Evolutionary conservation across 2,113 vertebrate genomes (phyloP).

Genomic region (Forbesichthys papilliferus): DNA sequence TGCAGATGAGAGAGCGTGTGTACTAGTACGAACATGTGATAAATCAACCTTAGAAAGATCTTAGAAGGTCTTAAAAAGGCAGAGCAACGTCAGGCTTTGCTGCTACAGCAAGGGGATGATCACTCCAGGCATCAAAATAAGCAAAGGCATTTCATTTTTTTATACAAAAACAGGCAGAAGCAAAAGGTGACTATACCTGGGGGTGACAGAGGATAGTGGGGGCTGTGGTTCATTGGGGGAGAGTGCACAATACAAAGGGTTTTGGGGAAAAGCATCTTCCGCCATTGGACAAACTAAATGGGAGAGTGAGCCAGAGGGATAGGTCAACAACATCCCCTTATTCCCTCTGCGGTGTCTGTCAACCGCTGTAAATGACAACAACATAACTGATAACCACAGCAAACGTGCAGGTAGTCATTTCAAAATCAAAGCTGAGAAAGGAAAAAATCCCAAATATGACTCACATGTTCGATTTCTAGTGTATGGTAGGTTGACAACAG

Average conservation of each 20-base stretch:
- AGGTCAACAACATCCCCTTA: constrained; percentile 66
- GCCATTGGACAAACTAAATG: constrained; percentile 68
- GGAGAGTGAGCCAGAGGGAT: constrained; percentile 55
- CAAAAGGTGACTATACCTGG: constrained; percentile 70
- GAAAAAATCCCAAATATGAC: neutral
- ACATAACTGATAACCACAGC: constrained; percentile 10
- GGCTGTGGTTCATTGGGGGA: constrained; percentile 54
- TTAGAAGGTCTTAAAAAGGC: neutral
- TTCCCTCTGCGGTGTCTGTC: constrained; percentile 32
- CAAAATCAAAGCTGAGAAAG: neutral
- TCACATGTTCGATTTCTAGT: neutral
- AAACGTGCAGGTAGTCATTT: constrained; percentile 42
- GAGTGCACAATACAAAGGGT: constrained; percentile 60
- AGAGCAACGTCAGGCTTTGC: neutral
- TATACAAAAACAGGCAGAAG: constrained; percentile 13
- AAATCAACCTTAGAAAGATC: no score
- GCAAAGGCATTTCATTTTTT: neutral
- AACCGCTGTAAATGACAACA: constrained; percentile 59
- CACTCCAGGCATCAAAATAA: neutral
- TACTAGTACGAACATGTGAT: no score
- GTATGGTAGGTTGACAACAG: neutral
- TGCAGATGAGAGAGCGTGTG: neutral
- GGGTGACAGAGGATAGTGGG: constrained; percentile 58
- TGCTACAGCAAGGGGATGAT: neutral
- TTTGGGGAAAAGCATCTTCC: constrained; percentile 57